Base-by-base conservation (phyloP, 2,113 vertebrate species). In the Bos indicus region DNA sequence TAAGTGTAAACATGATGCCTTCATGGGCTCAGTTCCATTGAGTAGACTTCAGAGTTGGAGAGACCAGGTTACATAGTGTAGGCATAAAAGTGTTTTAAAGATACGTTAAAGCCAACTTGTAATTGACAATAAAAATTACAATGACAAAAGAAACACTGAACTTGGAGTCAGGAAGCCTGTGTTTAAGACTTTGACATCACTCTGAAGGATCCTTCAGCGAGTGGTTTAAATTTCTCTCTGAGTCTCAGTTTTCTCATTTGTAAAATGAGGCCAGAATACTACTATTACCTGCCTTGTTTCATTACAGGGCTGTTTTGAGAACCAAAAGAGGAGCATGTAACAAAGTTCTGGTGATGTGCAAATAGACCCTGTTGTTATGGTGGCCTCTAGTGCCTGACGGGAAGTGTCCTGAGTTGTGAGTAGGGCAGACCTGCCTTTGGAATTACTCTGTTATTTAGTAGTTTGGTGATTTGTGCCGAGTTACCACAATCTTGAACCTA, bases 201-300 rank as follows among this genome's bases (percentile, higher is more conserved):
- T 85, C 17, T 85, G 17, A 59, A 90, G 92, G n/a, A 78, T 85
- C 46, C 54, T 86, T 56, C 17, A 95, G 46, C 36, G 71, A 67
- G 30, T 78, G 74, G 48, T 86, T 51, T 87, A 30, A 94, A 78
- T 51, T 74, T 81, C 28, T 94, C 74, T 88, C 26, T 33, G 12
- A 16, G n/a, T 89, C 40, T 91, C 71, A 57, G 21, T 93, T 95
- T 95, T 95, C 21, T 83, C 81, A 91, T 91, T 78, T 78, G 56
- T 81, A 93, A 94, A 95, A 78, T 88, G 48, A 95, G 51, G 64
- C 71, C 43, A n/a, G 28, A 56, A 59, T 83, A 46, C 30, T 60
- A 48, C 14, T 25, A 77, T 57, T 87, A 57, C 83, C 59, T 83
- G 19, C 48, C 51, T 96, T 88, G 23, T 88, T 94, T 88, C 33